Evolutionary conservation across 2,888 invertebrate genomes (phyloP), one percentile per base, ranked within the genome.

Genomic region (Drosophila paracracens): DNA sequence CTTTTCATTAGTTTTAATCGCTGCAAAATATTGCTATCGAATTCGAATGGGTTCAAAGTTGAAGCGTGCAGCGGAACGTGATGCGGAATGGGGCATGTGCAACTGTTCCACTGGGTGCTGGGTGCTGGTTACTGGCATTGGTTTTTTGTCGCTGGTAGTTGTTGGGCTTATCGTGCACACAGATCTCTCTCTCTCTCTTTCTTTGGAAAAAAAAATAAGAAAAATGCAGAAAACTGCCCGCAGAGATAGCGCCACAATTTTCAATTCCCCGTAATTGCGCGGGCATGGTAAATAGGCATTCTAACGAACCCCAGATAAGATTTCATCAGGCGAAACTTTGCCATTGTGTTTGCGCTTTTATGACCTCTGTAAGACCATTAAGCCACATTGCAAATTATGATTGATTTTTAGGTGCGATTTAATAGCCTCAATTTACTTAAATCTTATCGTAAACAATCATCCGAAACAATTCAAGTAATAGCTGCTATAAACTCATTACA

Each of bases 1-100:
- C 86, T 74, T 80, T 82, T 88, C 90, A 82, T 90, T 88, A 85
- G 86, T 85, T 86, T 90, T 90, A 85, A 85, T 85, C 85, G 84
- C 48, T 72, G 69, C 61, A 70, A 62, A 74, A 70, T 75, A 75
- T 67, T 83, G 56, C 72, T 56, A 57, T 69, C 71, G 62, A 69
- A 78, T 78, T 74, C 61, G 67, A 67, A 74, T 38, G 81, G 68
- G 78, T 86, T 82, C 88, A 88, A 85, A 85, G 88, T 85, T 89
- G 71, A 83, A 69, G 56, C 79, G 58, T 70, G 78, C 81, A 54
- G 36, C 70, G 66, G 52, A 67, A 77, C 69, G 60, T 69, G 71
- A 67, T 76, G 57, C 63, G 56, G 50, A 38, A 29, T 53, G 56
- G 40, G 35, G 52, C 31, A 57, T 16, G 16, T 16, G 13, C 18